Evolutionary conservation across 2,888 invertebrate species (phyloP).

Genomic region (Atrina japonica): DNA sequence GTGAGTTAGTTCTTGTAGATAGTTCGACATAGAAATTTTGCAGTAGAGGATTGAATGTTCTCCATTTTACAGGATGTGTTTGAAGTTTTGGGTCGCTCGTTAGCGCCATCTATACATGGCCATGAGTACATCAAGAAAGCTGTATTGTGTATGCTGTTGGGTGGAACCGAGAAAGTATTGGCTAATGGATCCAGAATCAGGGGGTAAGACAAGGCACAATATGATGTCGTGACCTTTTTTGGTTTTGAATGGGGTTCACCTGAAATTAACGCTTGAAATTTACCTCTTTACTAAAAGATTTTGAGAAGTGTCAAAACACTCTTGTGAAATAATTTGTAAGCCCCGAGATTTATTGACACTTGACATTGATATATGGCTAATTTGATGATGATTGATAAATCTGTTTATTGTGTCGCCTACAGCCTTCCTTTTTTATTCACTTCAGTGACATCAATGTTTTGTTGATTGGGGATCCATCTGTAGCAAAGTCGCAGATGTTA

Average conservation of each 20-base stretch:
- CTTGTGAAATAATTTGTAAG: background rate
- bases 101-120: conserved; percentile 99
- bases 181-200: conserved; percentile 80
- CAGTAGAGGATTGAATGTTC: no score
- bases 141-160: conserved; percentile 94
- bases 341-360: background rate
- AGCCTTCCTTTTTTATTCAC: no score
- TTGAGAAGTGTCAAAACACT: background rate
- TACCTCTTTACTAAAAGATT: no score
- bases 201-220: conserved; percentile 81
- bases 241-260: no score
- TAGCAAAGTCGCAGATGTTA: conserved; percentile 95
- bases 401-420: no score
- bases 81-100: conserved; percentile 92
- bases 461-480: conserved; percentile 98
- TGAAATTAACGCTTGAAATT: no score
- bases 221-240: no score
- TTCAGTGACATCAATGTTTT: conserved; percentile 90
- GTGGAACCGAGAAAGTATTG: conserved; percentile 97
- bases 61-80: conserved; percentile 86
- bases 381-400: no score
- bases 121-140: conserved; percentile 98
- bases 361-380: no score
- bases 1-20: no score
- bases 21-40: no score